Conservation (phyloP, 35 echinoderm and acorn worm genomes). For the Chiridota heheva region DNA sequence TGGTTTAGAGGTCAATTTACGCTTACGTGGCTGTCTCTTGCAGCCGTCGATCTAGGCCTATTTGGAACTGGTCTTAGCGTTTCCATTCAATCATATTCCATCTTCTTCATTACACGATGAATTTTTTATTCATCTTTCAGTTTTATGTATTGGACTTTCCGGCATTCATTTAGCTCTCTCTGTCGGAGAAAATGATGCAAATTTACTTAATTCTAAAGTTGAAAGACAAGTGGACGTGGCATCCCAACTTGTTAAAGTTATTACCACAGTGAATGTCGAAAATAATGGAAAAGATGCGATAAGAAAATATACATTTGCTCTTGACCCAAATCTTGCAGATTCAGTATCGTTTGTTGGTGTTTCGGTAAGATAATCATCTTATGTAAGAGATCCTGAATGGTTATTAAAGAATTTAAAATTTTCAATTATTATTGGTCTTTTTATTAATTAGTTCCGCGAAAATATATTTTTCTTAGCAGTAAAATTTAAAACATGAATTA, state of each 20-base stretch:
- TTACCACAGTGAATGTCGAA: slow-evolving; percentile 47
- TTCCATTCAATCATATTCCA: too few relatives aligned
- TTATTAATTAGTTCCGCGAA: not conserved
- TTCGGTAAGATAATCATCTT: slow-evolving; percentile 52
- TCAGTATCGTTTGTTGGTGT: slow-evolving; percentile 65
- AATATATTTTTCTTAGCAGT: not conserved
- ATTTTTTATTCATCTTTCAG: too few relatives aligned
- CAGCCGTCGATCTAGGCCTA: too few relatives aligned
- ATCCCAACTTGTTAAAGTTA: slow-evolving; percentile 90
- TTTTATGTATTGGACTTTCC: too few relatives aligned
- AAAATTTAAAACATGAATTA: not conserved
- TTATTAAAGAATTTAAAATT: not conserved
- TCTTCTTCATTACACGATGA: too few relatives aligned
- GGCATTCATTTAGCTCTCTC: too few relatives aligned
- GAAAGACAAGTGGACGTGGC: slow-evolving; percentile 80
- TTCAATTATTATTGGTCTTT: not conserved
- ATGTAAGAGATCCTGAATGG: not conserved
- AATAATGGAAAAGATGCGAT: slow-evolving; percentile 58
- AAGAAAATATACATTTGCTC: slow-evolving; percentile 62
- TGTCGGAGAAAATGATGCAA: slow-evolving; percentile 52
- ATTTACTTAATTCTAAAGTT: slow-evolving; percentile 81
- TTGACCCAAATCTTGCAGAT: slow-evolving; percentile 61
- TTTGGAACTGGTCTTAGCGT: too few relatives aligned
- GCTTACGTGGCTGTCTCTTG: too few relatives aligned
- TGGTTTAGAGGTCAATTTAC: too few relatives aligned